Percentiles rank a stretch among this genome's conserved stretches.
phyloP scores from a whole-genome alignment of 2,797 vertebrate species.

The Phrynocephalus guinanensis region DNA sequence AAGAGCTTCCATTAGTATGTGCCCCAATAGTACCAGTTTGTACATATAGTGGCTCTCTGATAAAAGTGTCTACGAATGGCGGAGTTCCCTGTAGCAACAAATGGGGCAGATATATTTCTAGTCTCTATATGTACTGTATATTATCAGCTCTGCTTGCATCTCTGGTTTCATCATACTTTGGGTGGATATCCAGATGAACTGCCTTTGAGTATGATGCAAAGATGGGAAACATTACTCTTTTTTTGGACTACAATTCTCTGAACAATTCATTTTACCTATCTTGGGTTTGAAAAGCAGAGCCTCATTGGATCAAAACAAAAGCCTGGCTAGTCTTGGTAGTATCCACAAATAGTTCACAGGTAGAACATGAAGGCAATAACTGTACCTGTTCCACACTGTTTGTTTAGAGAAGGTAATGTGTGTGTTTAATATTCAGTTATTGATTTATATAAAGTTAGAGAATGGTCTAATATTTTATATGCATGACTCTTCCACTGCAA shows the following conservation, averaged over 20 bases:
- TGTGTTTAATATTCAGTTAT: not conserved
- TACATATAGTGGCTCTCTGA: conserved; percentile 67
- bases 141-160: conserved; percentile 25
- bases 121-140: conserved; percentile 38
- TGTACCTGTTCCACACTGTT: not conserved
- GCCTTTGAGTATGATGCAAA: not conserved
- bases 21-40: conserved; percentile 65
- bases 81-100: conserved; percentile 66
- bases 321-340: not conserved
- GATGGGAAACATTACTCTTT: not conserved
- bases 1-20: conserved; percentile 71
- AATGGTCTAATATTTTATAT: not conserved
- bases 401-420: not conserved
- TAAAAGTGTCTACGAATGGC: conserved; percentile 64
- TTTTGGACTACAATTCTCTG: no score
- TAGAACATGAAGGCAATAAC: not conserved
- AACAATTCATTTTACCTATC: no score
- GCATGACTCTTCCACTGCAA: not conserved
- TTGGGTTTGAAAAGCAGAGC: not conserved
- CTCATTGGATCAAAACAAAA: not conserved
- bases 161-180: not conserved
- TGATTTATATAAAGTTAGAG: not conserved
- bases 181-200: not conserved
- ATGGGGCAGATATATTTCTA: conserved; percentile 53
- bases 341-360: not conserved